These are phyloP conservation scores for Balanococcus diminutus DNA, from an alignment of 2,888 invertebrate genomes.

Conservation along the genomic window DNA sequence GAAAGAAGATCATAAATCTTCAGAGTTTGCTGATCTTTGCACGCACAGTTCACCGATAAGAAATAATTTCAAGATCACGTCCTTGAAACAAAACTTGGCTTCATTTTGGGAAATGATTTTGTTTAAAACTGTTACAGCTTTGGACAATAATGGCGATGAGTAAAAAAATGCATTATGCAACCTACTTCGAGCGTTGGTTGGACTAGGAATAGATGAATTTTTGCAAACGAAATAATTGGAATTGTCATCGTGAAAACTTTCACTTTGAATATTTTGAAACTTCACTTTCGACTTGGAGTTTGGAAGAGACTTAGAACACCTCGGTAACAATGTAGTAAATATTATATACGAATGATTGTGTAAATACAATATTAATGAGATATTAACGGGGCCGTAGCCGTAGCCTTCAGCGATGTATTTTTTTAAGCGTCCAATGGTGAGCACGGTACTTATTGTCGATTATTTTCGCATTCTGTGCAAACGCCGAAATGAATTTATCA, in stretches of 20 bases:
- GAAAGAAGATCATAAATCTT: background rate
- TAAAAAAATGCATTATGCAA: background rate
- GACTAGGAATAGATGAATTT: background rate
- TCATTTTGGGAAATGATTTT: background rate
- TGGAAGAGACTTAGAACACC: slow-evolving; percentile 1
- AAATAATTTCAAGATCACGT: background rate
- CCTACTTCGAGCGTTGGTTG: background rate
- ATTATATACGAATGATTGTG: slow-evolving; percentile 36
- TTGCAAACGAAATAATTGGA: slow-evolving; percentile 30
- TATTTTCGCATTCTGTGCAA: slow-evolving; percentile 7
- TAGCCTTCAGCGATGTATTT: background rate
- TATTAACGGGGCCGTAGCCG: slow-evolving; percentile 36
- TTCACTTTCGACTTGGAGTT: background rate
- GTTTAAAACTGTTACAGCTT: background rate
- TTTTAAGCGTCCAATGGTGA: background rate
- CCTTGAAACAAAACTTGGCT: slow-evolving; percentile 4
- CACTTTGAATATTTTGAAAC: slow-evolving; percentile 18
- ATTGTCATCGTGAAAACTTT: slow-evolving; percentile 6
- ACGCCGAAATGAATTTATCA: slow-evolving; percentile 9
- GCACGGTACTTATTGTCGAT: background rate
- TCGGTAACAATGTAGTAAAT: slow-evolving; percentile 33
- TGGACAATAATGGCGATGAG: background rate
- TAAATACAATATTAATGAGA: slow-evolving; percentile 38
- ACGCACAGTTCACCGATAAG: background rate
- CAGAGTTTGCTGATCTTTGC: background rate